Percentiles rank a stretch among this genome's conserved stretches.
These are phyloP conservation scores for Phoenicopterus ruber DNA, from an alignment of 2,113 vertebrate species.

Conservation along the genomic window DNA sequence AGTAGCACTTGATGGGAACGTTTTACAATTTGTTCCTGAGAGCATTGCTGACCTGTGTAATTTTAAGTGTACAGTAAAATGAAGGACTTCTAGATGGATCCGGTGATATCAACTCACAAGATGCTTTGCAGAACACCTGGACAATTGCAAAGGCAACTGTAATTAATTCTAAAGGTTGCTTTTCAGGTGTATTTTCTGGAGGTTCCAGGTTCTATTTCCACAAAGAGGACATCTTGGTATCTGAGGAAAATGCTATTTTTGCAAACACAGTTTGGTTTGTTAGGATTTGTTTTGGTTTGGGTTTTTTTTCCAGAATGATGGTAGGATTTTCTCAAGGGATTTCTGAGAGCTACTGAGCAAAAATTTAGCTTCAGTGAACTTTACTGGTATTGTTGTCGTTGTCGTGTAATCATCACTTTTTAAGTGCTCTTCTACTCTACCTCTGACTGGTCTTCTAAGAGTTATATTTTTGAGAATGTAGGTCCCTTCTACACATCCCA, in stretches of 20 bases:
- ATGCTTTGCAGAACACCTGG: background rate
- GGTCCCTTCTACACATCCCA: background rate
- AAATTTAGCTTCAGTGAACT: background rate
- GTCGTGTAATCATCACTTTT: background rate
- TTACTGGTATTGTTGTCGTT: background rate
- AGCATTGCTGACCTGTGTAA: background rate
- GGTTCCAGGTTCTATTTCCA: background rate
- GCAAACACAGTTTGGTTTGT: background rate
- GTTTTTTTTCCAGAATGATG: background rate
- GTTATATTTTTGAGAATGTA: background rate
- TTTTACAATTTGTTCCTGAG: background rate
- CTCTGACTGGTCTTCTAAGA: background rate
- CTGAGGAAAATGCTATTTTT: background rate
- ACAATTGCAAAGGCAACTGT: background rate
- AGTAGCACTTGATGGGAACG: background rate
- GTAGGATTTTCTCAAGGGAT: background rate
- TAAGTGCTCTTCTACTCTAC: background rate
- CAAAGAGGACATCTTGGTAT: background rate
- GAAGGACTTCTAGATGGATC: background rate
- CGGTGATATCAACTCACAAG: background rate
- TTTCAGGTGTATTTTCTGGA: background rate
- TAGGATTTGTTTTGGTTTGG: background rate
- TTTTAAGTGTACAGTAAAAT: background rate
- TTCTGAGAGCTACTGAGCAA: background rate
- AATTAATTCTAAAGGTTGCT: background rate